Conservation (phyloP, 1,140 invertebrate genomes). For the Teleopsis dalmanni region DNA sequence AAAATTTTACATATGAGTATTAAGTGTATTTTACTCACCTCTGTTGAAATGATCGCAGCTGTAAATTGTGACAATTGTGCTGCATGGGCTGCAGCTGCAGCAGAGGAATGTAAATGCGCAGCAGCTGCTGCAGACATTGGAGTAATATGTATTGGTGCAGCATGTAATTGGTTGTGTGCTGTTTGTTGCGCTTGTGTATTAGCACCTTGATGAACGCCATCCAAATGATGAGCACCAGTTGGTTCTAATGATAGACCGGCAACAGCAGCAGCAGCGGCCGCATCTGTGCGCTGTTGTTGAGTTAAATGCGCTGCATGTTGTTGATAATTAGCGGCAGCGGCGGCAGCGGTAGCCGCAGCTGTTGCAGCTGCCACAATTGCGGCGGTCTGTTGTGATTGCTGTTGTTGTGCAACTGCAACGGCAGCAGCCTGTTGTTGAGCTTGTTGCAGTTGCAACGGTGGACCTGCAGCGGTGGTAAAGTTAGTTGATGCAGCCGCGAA, state of each 20-base stretch:
- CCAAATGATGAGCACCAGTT: conserved; percentile 29
- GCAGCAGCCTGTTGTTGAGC: conserved; percentile 28
- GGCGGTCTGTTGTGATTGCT: conserved; percentile 14
- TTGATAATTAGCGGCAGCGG: conserved; percentile 31
- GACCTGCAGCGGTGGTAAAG: conserved; percentile 22
- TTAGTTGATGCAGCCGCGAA: conserved; percentile 4
- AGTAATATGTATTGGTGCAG: conserved; percentile 45
- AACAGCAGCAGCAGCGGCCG: conserved; percentile 35
- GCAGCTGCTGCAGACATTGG: conserved; percentile 43
- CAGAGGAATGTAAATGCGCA: conserved; percentile 42
- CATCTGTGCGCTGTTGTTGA: conserved; percentile 35
- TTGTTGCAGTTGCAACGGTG: conserved; percentile 29
- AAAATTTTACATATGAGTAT: not conserved
- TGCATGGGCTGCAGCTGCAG: conserved; percentile 41
- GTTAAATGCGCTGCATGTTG: conserved; percentile 39
- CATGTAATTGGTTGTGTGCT: conserved; percentile 39
- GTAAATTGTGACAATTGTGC: conserved; percentile 33
- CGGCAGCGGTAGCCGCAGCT: conserved; percentile 29
- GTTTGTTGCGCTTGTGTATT: conserved; percentile 33
- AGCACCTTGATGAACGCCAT: conserved; percentile 20
- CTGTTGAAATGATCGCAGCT: conserved; percentile 49
- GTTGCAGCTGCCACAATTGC: conserved; percentile 30
- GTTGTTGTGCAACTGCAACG: conserved; percentile 18
- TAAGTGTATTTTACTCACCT: conserved; percentile 17
- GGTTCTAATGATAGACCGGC: conserved; percentile 30